Evolutionary conservation across 2,888 invertebrate genomes (phyloP), one percentile per base, ranked within the genome.

Genomic region (Eubasilissa splendida): DNA sequence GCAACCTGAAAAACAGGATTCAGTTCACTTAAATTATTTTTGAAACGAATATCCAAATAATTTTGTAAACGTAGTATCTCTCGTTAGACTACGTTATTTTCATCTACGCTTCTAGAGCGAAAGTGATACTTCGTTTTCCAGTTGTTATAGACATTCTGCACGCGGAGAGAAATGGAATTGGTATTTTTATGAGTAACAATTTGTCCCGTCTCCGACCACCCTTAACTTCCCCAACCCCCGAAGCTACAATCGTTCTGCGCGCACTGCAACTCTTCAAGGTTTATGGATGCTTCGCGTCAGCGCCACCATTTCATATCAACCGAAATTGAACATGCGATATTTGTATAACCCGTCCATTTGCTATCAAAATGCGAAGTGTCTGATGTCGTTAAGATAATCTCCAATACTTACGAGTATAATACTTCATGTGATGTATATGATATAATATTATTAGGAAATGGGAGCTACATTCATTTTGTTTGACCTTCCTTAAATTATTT

Each of bases 121-220:
- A 11, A 63, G 60, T 63, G 33, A 63, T 31, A 11, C 12, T 31
- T 63, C 31, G 59, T 63, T 60, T 60, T 22, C 60, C 33, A 63
- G 60, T 63, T 63, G 3, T 11, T 63, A 11, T 10, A 31, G 60
- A 22, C 22, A 22, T 22, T 63, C 60, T 63, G 60, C 60, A 11
- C 31, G 11, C 11, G 60, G 31, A 22, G 10, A 63, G 31, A 10
- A 54, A 52, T 58, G 33, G 63, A 75, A 80, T 80, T 75, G 75
- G 75, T 79, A 75, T 76, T 80, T 80, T 80, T 80, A 80, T 75
- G 75, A 75, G 79, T 75, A 73, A 80, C 79, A 80, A 80, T 80
- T 80, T 79, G 73, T 79, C 63, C 42, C 60, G 31, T 31, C 60
- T 63, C 60, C 63, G 52, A 65, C 70, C 76, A 63, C 60, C 65